A percentile compares a stretch with the other conserved stretches of the same genome.
These are phyloP conservation scores for Hybos culiciformis DNA, from an alignment of 2,888 invertebrate genomes.

Conservation along the genomic window DNA sequence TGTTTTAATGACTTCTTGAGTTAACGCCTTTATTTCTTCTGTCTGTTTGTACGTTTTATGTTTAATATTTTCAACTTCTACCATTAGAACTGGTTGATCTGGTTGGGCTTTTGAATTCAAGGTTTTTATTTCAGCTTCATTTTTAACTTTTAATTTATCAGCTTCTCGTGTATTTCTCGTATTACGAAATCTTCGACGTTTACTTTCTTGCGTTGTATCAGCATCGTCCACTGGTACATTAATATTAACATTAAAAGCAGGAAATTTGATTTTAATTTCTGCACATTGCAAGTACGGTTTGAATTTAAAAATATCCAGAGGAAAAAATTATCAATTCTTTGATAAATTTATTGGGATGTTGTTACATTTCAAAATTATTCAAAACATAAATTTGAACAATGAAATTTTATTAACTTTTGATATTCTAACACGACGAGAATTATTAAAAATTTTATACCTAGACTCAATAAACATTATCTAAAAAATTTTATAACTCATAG, in stretches of 20 bases:
- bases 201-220: conserved; percentile 1
- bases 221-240: conserved; percentile 67
- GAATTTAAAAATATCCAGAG: neutral
- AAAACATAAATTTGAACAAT: neutral
- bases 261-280: conserved; percentile 67
- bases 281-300: neutral
- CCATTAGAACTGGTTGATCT: conserved; percentile 61
- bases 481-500: no score
- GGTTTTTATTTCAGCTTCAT: conserved; percentile 13
- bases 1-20: conserved; percentile 93
- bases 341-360: neutral
- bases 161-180: neutral
- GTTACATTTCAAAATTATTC: neutral
- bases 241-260: conserved; percentile 68
- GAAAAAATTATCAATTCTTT: neutral
- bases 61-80: conserved; percentile 82
- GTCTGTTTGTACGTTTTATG: conserved; percentile 81
- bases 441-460: no score
- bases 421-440: no score
- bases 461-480: no score
- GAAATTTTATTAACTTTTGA: no score
- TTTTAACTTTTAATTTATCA: conserved; percentile 14
- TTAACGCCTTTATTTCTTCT: conserved; percentile 91
- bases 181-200: conserved; percentile 1
- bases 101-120: conserved; percentile 3